Percentiles rank a stretch among this genome's conserved stretches.
These are phyloP conservation scores for Holothuria leucospilota DNA, from an alignment of 53 echinoderm and acorn worm species.

Conservation along the genomic window DNA sequence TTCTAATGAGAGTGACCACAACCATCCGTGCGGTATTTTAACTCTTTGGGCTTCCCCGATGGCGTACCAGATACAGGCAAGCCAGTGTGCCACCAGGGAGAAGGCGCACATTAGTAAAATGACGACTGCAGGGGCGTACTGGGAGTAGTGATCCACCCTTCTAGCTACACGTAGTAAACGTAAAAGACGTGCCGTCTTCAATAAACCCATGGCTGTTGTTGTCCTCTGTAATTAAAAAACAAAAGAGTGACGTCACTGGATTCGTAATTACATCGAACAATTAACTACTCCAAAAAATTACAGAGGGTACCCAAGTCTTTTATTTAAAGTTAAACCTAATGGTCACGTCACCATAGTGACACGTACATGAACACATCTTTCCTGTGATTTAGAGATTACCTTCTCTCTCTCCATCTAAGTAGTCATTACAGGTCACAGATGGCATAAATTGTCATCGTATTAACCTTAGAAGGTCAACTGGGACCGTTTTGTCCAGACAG, in stretches of 20 bases:
- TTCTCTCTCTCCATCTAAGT: too few species aligned
- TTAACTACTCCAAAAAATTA: too few species aligned
- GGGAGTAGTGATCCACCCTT: constrained; percentile 92
- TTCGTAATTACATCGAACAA: too few species aligned
- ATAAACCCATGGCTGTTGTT: constrained; percentile 91
- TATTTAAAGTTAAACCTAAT: too few species aligned
- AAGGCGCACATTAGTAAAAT: constrained; percentile 93
- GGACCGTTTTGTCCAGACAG: too few species aligned
- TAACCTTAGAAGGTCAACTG: too few species aligned
- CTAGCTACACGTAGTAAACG: constrained; percentile 90
- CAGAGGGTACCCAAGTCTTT: too few species aligned
- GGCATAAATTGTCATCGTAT: too few species aligned
- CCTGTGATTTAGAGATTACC: too few species aligned
- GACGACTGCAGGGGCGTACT: constrained; percentile 96
- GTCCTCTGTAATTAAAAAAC: constrained; percentile 74
- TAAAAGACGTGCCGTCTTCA: constrained; percentile 92
- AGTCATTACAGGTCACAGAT: too few species aligned
- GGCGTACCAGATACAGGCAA: constrained; percentile 97
- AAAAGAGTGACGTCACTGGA: neutral
- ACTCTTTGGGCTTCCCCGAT: constrained; percentile 90
- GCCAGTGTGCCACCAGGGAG: constrained; percentile 92
- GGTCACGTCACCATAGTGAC: too few species aligned
- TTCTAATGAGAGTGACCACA: constrained; percentile 76
- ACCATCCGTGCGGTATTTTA: constrained; percentile 75
- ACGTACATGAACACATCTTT: too few species aligned